A percentile compares a stretch with the other conserved stretches of the same genome.
These are phyloP conservation scores for Portevinia maculata DNA, from an alignment of 2,888 invertebrate genomes.

Conservation along the genomic window DNA sequence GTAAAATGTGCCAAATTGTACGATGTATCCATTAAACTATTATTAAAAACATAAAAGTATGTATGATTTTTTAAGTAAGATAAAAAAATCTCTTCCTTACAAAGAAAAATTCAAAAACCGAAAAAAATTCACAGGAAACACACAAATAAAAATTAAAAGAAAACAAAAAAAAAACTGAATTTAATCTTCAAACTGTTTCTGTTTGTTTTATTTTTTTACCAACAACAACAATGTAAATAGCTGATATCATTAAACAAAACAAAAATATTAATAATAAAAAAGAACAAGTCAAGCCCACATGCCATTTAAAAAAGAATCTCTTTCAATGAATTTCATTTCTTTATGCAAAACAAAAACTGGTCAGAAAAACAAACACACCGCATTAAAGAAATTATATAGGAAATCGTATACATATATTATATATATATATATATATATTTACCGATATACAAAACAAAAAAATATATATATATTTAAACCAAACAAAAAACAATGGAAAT, in stretches of 20 bases:
- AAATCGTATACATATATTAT: slow-evolving; percentile 63
- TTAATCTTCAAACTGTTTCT: slow-evolving; percentile 47
- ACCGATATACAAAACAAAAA: slow-evolving; percentile 67
- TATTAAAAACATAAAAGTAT: slow-evolving; percentile 74
- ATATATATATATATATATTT: slow-evolving; percentile 68
- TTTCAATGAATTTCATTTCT: slow-evolving; percentile 26
- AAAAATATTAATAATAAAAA: slow-evolving; percentile 35
- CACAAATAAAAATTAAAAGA: slow-evolving; percentile 22
- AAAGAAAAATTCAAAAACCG: slow-evolving; percentile 46
- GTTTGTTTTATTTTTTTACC: slow-evolving; percentile 56
- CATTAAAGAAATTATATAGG: slow-evolving; percentile 67
- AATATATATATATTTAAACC: slow-evolving; percentile 62
- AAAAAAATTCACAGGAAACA: slow-evolving; percentile 56
- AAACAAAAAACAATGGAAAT: slow-evolving; percentile 28
- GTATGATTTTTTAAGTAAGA: slow-evolving; percentile 61
- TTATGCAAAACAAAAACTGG: slow-evolving; percentile 10
- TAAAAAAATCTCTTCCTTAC: slow-evolving; percentile 70
- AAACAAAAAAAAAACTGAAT: slow-evolving; percentile 17
- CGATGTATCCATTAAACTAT: slow-evolving; percentile 79
- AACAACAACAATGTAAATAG: slow-evolving; percentile 68
- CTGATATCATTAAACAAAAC: slow-evolving; percentile 53
- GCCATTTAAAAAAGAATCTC: slow-evolving; percentile 52
- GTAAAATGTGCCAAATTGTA: slow-evolving; percentile 82
- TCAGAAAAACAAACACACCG: slow-evolving; percentile 63
- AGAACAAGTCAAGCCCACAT: slow-evolving; percentile 63